A percentile compares a stretch with the other conserved stretches of the same genome.
These are phyloP conservation scores for Notospermus geniculatus DNA, from an alignment of 1,140 invertebrate species.

Conservation along the genomic window DNA sequence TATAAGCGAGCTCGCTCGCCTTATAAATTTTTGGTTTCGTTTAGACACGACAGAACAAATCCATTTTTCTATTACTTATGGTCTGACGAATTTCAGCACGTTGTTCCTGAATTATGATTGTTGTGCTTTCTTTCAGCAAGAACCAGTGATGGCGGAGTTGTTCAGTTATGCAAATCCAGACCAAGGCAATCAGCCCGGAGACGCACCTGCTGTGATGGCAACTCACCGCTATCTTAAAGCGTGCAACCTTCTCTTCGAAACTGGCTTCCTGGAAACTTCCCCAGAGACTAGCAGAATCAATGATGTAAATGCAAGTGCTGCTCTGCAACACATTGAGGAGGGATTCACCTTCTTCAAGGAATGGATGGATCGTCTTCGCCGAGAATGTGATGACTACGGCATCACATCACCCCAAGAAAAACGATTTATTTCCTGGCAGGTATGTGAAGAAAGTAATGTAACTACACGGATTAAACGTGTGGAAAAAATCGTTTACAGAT, in stretches of 20 bases:
- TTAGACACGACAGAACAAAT: no score
- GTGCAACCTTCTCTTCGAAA: background rate
- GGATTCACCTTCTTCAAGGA: background rate
- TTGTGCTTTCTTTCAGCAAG: background rate
- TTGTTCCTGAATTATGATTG: no score
- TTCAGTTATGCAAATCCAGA: background rate
- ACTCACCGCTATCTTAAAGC: background rate
- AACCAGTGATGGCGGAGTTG: background rate
- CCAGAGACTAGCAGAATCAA: background rate
- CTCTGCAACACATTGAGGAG: background rate
- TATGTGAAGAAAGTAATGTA: background rate
- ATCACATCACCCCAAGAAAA: background rate
- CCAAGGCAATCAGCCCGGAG: background rate
- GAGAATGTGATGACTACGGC: background rate
- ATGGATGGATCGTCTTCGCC: background rate
- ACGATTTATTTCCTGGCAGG: background rate
- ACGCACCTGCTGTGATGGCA: background rate
- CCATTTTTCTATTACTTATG: no score
- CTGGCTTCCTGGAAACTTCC: background rate
- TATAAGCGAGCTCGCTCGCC: background rate
- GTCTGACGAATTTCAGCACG: no score
- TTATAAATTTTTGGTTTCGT: no score
- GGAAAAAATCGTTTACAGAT: background rate
- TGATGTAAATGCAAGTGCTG: background rate
- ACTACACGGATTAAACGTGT: background rate